phyloP scores from a whole-genome alignment of 2,888 invertebrate genomes.

The Anoncus sp. region DNA sequence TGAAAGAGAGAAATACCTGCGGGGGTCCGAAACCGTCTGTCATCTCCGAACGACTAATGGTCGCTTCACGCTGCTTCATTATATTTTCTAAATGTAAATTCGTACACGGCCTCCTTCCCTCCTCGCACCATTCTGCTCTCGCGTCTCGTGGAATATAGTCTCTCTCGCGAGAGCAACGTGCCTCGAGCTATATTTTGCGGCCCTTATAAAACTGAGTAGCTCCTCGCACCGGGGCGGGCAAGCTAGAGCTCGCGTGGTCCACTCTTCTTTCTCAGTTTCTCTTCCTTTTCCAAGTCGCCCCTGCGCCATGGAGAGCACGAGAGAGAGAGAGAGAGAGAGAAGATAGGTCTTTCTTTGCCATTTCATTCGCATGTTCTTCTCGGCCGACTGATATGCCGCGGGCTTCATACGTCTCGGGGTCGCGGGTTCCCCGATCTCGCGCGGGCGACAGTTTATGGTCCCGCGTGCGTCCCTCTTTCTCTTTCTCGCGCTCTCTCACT shows the following conservation, averaged over 20 bases:
- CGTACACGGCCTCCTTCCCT: conserved; percentile 76
- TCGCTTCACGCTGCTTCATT: conserved; percentile 83
- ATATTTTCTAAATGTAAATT: conserved; percentile 83
- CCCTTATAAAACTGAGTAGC: conserved; percentile 78
- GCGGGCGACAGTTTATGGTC: conserved; percentile 83
- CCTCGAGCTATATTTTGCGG: conserved; percentile 70
- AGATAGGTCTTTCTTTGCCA: conserved; percentile 53
- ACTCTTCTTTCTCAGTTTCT: conserved; percentile 11
- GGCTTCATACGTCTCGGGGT: conserved; percentile 57
- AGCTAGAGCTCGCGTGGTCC: conserved; percentile 51
- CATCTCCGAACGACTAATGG: conserved; percentile 83
- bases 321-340: too few relatives aligned
- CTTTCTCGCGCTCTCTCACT: too few relatives aligned
- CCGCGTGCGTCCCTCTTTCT: conserved; percentile 67
- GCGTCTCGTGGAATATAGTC: conserved; percentile 48
- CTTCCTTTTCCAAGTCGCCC: conserved; percentile 26
- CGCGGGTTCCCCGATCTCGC: conserved; percentile 72
- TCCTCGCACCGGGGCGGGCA: conserved; percentile 47
- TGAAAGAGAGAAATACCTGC: conserved; percentile 77
- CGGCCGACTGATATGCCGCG: conserved; percentile 34
- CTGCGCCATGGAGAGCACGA: conserved; percentile 45
- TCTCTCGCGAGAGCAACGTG: conserved; percentile 51
- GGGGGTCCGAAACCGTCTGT: conserved; percentile 83
- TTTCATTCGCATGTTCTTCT: conserved; percentile 39
- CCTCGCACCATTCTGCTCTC: conserved; percentile 60